Evolutionary conservation across 2,113 vertebrate genomes (phyloP).

Genomic region (Phoenicopterus ruber): DNA sequence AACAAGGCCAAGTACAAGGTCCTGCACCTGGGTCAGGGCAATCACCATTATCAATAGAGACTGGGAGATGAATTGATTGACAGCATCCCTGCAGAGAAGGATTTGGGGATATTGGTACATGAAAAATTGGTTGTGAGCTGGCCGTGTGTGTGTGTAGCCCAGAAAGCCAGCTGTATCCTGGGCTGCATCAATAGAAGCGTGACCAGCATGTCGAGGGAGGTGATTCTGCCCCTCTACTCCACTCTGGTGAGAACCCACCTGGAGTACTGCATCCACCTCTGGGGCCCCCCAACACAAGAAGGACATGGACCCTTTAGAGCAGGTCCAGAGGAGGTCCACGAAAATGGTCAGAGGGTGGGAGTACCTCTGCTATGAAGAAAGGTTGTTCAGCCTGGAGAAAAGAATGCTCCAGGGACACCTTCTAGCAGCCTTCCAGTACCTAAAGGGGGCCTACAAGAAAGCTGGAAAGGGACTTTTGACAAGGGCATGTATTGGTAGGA

Average conservation of each 20-base stretch:
- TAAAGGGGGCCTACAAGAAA: not conserved
- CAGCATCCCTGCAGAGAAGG: not conserved
- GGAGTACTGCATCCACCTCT: not conserved
- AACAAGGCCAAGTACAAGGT: not conserved
- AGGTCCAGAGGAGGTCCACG: not conserved
- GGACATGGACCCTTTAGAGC: not conserved
- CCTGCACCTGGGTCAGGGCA: not conserved
- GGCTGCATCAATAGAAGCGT: not conserved
- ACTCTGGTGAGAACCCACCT: rapidly evolving
- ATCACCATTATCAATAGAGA: not conserved
- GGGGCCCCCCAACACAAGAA: not conserved
- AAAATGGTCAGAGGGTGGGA: not conserved
- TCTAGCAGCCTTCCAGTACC: not conserved
- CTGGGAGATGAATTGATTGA: not conserved
- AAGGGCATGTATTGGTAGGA: not conserved
- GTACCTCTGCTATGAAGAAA: not conserved
- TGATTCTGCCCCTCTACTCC: not conserved
- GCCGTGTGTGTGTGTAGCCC: rapidly evolving
- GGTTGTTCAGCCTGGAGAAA: not conserved
- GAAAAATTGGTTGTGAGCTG: not conserved
- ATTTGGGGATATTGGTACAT: not conserved
- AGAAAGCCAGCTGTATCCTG: not conserved
- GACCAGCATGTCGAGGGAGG: not conserved
- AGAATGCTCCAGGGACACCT: rapidly evolving
- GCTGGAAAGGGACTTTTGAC: not conserved